Percentiles rank a stretch among this genome's conserved stretches.
These are phyloP conservation scores for Etia nguti DNA, from an alignment of 2,113 vertebrate species.

Conservation along the genomic window DNA sequence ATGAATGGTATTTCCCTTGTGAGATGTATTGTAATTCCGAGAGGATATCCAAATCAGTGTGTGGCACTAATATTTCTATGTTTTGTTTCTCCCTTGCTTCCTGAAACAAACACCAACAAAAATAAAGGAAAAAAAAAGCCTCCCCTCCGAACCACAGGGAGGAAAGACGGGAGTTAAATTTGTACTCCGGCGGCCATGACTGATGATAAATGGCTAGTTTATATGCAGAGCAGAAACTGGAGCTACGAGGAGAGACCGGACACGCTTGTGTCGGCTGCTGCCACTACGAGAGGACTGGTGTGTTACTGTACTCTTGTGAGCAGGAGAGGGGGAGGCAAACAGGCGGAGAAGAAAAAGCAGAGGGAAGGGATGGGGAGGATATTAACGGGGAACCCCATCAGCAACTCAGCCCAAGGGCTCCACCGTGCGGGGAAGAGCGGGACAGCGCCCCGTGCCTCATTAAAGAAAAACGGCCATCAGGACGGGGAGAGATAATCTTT, in stretches of 20 bases:
- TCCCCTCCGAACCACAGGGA: constrained; percentile 40
- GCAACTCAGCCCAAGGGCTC: constrained; percentile 14
- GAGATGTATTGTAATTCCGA: constrained; percentile 59
- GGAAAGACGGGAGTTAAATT: constrained; percentile 54
- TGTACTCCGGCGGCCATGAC: constrained; percentile 75
- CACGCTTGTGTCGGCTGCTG: constrained; percentile 49
- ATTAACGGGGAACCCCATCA: constrained; percentile 32
- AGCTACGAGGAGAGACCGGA: constrained; percentile 30
- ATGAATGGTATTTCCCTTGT: constrained; percentile 72
- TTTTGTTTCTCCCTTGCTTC: background rate
- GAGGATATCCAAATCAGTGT: constrained; percentile 46
- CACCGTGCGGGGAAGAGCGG: constrained; percentile 12
- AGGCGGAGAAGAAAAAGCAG: constrained; percentile 33
- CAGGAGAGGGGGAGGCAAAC: constrained; percentile 23
- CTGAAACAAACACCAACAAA: background rate
- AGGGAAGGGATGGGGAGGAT: background rate
- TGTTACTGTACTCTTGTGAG: constrained; percentile 42
- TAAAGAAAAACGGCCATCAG: background rate
- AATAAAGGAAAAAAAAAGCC: constrained; percentile 21
- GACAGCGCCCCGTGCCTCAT: background rate
- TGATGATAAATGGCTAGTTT: constrained; percentile 58
- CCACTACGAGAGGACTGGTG: constrained; percentile 46
- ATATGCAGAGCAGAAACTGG: constrained; percentile 20
- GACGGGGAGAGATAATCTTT: background rate
- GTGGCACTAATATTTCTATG: background rate